Evolutionary conservation across 2,888 invertebrate genomes (phyloP).

Genomic region (Oasisia sp.): DNA sequence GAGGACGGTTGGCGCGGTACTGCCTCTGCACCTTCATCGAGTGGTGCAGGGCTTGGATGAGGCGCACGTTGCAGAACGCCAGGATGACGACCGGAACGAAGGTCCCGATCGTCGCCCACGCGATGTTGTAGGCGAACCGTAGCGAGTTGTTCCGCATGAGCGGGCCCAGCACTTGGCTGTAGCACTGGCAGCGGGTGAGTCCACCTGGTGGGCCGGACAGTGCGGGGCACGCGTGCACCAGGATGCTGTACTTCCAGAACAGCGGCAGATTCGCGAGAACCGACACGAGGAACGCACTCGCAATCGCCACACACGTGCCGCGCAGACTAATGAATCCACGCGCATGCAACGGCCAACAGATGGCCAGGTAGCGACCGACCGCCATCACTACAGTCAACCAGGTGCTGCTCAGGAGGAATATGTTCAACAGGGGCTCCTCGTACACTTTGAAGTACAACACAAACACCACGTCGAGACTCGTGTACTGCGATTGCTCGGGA

Average conservation of each 20-base stretch:
- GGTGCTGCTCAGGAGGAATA: constrained; percentile 74
- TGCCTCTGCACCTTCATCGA: constrained; percentile 52
- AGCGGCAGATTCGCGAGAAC: constrained; percentile 76
- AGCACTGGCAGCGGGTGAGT: constrained; percentile 29
- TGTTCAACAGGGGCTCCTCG: constrained; percentile 66
- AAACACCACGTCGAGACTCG: constrained; percentile 65
- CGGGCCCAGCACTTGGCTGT: constrained; percentile 22
- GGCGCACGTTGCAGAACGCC: constrained; percentile 57
- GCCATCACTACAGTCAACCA: constrained; percentile 81
- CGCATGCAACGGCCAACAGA: constrained; percentile 78
- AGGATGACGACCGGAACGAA: constrained; percentile 57
- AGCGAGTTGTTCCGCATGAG: constrained; percentile 36
- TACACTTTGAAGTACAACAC: constrained; percentile 55
- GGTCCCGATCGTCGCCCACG: constrained; percentile 57
- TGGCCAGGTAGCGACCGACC: constrained; percentile 79
- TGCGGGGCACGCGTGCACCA: constrained; percentile 28
- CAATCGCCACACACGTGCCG: constrained; percentile 72
- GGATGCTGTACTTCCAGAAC: constrained; percentile 51
- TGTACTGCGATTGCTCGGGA: constrained; percentile 68
- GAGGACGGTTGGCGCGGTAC: constrained; percentile 45
- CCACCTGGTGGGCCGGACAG: background rate
- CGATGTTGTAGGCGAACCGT: constrained; percentile 51
- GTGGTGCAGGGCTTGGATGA: constrained; percentile 57
- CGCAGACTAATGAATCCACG: constrained; percentile 74
- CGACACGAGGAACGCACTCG: constrained; percentile 74